Conservation (phyloP, 2,888 invertebrate species). For the Perdita meconis region DNA sequence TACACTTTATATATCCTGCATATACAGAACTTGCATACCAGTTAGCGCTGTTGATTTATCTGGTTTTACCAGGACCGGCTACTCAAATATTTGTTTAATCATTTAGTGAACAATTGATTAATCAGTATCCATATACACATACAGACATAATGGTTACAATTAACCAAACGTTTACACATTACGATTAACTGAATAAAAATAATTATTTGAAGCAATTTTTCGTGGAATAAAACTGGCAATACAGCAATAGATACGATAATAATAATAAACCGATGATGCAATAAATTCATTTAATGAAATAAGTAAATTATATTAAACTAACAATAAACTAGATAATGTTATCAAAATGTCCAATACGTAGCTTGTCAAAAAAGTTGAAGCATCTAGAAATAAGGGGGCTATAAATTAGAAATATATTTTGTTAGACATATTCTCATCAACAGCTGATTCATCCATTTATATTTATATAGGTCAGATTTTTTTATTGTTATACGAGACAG, state of each 20-base stretch:
- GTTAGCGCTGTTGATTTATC: conserved; percentile 18
- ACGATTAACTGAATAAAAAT: conserved; percentile 14
- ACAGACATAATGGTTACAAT: conserved; percentile 1
- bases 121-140: conserved; percentile 15
- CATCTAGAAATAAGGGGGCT: no score
- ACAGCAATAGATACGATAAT: conserved; percentile 26
- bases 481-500: no score
- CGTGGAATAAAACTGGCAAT: conserved; percentile 5
- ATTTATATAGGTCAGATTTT: no score
- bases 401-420: no score
- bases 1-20: conserved; percentile 61
- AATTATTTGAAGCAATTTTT: conserved; percentile 11
- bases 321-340: no score
- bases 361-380: no score
- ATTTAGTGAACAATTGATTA: neutral
- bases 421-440: no score
- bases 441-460: no score
- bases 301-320: neutral
- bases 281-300: no score
- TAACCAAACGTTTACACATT: neutral
- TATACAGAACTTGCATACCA: conserved; percentile 49
- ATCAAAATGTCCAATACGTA: no score
- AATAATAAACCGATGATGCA: conserved; percentile 5
- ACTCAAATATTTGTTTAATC: conserved; percentile 4
- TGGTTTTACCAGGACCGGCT: conserved; percentile 13